phyloP scores from a whole-genome alignment of 2,797 vertebrate species.

The Dipus sagitta region DNA sequence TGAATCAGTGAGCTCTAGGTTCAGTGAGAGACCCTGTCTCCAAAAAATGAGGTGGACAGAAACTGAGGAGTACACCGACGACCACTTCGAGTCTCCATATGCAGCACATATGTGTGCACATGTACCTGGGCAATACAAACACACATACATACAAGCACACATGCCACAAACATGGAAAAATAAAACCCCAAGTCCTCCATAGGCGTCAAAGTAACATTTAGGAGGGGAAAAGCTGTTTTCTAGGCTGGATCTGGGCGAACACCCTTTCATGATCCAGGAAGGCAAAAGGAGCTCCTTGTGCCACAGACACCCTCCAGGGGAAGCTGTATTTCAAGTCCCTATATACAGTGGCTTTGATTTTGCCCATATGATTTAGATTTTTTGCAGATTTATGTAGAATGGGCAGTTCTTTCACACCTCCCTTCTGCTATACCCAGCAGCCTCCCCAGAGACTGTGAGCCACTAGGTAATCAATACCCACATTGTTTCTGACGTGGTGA shows the following conservation, averaged over 20 bases:
- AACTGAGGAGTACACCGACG: too few relatives aligned
- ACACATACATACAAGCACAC: too few relatives aligned
- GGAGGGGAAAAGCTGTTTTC: slow-evolving; percentile 37
- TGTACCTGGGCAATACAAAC: too few relatives aligned
- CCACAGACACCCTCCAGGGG: slow-evolving; percentile 8
- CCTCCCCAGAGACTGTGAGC: slow-evolving; percentile 8
- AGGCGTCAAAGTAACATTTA: not conserved
- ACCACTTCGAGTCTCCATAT: too few relatives aligned
- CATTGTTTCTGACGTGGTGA: not conserved
- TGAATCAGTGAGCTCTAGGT: too few relatives aligned
- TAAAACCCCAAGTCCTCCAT: not conserved
- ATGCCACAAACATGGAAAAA: too few relatives aligned
- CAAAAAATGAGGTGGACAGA: too few relatives aligned
- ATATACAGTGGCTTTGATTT: slow-evolving; percentile 79
- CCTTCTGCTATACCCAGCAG: not conserved
- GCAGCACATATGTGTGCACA: too few relatives aligned
- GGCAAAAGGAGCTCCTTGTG: slow-evolving; percentile 71
- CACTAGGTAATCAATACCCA: slow-evolving; percentile 39
- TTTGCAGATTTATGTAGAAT: slow-evolving; percentile 65
- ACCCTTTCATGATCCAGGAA: not conserved
- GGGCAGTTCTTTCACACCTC: slow-evolving; percentile 46
- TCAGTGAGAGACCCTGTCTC: too few relatives aligned
- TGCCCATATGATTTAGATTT: slow-evolving; percentile 53
- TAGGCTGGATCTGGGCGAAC: slow-evolving; percentile 4
- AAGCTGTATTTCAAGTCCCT: not conserved